These are phyloP conservation scores for Rosalia funebris DNA, from an alignment of 2,888 invertebrate genomes.

Conservation along the genomic window DNA sequence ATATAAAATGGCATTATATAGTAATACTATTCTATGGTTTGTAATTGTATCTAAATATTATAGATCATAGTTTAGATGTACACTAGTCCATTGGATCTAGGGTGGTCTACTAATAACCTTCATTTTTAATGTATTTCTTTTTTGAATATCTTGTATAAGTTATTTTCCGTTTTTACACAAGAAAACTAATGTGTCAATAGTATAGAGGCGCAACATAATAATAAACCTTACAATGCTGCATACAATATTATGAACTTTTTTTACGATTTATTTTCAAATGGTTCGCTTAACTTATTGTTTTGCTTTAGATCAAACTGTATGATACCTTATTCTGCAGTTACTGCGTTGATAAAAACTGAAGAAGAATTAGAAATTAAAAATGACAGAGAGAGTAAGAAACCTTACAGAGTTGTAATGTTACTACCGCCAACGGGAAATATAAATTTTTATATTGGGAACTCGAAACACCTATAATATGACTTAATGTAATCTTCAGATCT, in stretches of 20 bases:
- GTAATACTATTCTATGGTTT: too few relatives aligned
- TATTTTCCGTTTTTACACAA: too few relatives aligned
- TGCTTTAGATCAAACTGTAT: not conserved
- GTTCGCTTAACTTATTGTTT: too few relatives aligned
- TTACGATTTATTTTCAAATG: not conserved
- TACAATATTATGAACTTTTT: not conserved
- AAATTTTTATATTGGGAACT: not conserved
- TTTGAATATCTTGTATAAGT: too few relatives aligned
- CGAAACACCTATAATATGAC: not conserved
- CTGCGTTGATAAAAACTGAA: not conserved
- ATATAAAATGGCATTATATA: too few relatives aligned
- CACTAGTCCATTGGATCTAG: too few relatives aligned
- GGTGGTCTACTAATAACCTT: too few relatives aligned
- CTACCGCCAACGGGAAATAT: not conserved
- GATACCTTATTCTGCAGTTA: not conserved
- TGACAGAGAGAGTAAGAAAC: not conserved
- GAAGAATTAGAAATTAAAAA: not conserved
- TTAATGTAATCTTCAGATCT: not conserved
- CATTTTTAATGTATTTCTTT: too few relatives aligned
- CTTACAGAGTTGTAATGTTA: not conserved
- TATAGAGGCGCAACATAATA: not conserved
- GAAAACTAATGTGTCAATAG: too few relatives aligned
- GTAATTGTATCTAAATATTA: too few relatives aligned
- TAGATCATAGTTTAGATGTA: too few relatives aligned
- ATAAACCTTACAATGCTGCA: too few relatives aligned